Evolutionary conservation across 1,140 invertebrate species (phyloP).

Genomic region (Anastatus disparis): DNA sequence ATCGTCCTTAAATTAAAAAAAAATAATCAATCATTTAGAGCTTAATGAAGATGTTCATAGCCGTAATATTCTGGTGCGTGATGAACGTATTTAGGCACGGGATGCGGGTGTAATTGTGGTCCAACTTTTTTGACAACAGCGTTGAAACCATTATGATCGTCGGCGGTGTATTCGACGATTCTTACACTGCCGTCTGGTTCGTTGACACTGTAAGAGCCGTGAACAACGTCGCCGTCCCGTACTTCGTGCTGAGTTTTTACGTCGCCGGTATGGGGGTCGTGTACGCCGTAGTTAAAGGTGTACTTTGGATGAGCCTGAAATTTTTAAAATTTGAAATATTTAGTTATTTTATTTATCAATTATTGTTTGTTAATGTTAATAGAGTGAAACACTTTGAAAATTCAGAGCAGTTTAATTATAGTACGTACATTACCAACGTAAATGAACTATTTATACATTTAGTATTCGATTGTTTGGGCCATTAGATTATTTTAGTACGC

Average conservation of each 20-base stretch:
- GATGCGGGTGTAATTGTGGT: slow-evolving; percentile 60
- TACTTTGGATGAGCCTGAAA: slow-evolving; percentile 65
- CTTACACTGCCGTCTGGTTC: slow-evolving; percentile 68
- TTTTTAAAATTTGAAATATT: neutral
- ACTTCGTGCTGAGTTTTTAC: slow-evolving; percentile 68
- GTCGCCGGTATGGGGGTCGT: slow-evolving; percentile 68
- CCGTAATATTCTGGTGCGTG: slow-evolving; percentile 58
- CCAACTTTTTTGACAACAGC: slow-evolving; percentile 68
- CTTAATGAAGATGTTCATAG: slow-evolving; percentile 60
- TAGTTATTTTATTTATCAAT: too few species aligned
- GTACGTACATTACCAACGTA: too few species aligned
- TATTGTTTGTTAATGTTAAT: too few species aligned
- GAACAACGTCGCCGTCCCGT: slow-evolving; percentile 68
- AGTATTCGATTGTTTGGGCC: too few species aligned
- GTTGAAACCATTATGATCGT: slow-evolving; percentile 69
- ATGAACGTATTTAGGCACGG: slow-evolving; percentile 55
- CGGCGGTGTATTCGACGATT: slow-evolving; percentile 68
- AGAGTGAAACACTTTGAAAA: too few species aligned
- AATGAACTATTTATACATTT: too few species aligned
- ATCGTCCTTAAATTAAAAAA: too few species aligned
- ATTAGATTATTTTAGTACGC: too few species aligned
- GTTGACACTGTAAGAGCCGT: slow-evolving; percentile 68
- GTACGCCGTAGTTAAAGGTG: slow-evolving; percentile 68
- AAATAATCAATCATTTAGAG: too few species aligned
- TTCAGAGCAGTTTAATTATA: too few species aligned